Base-by-base conservation (phyloP, 2,888 invertebrate species). In the Drosophila aldrichi region DNA sequence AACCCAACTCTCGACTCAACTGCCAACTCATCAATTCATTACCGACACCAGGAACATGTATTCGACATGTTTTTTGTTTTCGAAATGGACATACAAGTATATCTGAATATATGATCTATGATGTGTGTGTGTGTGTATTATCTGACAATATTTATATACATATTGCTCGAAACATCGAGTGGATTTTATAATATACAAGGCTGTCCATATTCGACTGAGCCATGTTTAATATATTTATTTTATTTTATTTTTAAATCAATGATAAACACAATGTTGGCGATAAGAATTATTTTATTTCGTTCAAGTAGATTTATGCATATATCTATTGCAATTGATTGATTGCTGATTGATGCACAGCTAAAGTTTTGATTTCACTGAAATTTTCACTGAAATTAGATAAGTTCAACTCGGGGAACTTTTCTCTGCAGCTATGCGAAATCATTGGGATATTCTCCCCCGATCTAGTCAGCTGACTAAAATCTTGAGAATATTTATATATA, bases 21-120 rank as follows among this genome's bases (percentile, higher is more conserved):
- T 48, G 29, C 48, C 12, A 12, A 48, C 18, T n/a, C 48, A 48
- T 48, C 48, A 32, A 49, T 49, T 49, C 49, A 49, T 49, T 32
- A 32, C 32, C 12, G 5, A 6, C 10, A 1, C 29, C 49, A 34
- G 32, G 32, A 7, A 1, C 29, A 3, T 8, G n/a, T n/a, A 3
- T 8, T 25, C 16, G n/a, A n/a, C 25, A 12, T 48, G 48, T 32
- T 29, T n/a, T n/a, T 32, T 6, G 12, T 29, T n/a, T n/a, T 32
- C 3, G 12, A 49, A 49, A 32, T 18, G 18, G 25, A 25, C 25
- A 6, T 12, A n/a, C 18, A 6, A 25, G 25, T 16, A 9, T 9
- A 20, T 20, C 8, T n/a, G 40, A 18, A 12, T 43, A 43, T 43
- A 12, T 22, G 22, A 44, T 14, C 10, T 10, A 29, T 29, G 1